Evolutionary conservation across 2,797 vertebrate species (phyloP), one percentile per base, ranked within the genome.

Genomic region (Babyrousa celebensis): DNA sequence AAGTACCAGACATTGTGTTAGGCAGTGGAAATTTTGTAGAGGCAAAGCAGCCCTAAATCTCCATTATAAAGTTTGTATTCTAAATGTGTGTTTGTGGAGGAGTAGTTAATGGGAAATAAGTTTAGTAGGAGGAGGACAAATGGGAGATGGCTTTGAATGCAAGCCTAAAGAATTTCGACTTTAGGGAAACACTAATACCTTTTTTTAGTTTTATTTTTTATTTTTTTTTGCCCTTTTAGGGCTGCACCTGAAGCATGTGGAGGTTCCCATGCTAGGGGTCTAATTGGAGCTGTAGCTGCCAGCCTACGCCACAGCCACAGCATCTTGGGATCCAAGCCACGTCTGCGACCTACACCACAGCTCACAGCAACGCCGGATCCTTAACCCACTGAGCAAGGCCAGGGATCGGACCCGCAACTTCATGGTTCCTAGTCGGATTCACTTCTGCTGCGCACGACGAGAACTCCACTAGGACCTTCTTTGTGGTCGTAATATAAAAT

Each of bases 401-500:
- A 36, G 36, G 36, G 36, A 36, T 36, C 36, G 36, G 36, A 36
- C 36, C 36, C 4, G 36, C 36, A 36, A 36, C 36, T 36, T 36
- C 36, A 36, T 36, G 36, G 36, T 36, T 36, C 36, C 36, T 36
- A 36, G 36, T 36, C 36, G 36, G 36, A 36, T 36, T 36, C 36
- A 36, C 36, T 36, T 36, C 36, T 36, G 36, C 36, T 36, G 36
- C 36, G 36, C 36, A 36, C 36, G 36, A 36, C 36, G 36, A 36
- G 36, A 36, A 36, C 36, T 36, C 36, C 36, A 36, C 36, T 75
- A 56, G 27, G 6, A 63, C 0, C 12, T 75, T 74, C 17, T 23
- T 91, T 68, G 20, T 43, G 5, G 18, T 23, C 92, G 1, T 32
- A 67, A 36, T 78, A n/a, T 60, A 71, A 96, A 87, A 29, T 87